A percentile compares a stretch with the other conserved stretches of the same genome.
Evolutionary conservation across 2,888 invertebrate species (phyloP).

Genomic region (Troilus luridus): DNA sequence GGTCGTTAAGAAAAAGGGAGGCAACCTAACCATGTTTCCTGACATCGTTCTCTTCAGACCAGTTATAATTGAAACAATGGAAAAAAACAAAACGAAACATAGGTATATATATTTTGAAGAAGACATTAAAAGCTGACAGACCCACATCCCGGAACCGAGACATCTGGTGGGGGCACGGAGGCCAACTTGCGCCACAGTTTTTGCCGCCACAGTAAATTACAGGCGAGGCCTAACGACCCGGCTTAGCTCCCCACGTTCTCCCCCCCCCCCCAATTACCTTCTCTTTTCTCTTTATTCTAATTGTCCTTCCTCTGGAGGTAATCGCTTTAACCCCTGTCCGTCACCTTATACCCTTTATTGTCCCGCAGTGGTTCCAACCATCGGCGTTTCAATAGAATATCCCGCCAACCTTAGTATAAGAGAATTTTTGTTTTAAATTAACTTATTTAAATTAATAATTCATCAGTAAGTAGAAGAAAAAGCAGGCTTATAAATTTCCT

Average conservation of each 20-base stretch:
- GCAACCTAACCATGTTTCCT: not conserved
- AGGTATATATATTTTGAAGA: conserved; percentile 22
- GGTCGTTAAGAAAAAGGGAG: conserved; percentile 11
- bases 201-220: not conserved
- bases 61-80: conserved; percentile 17
- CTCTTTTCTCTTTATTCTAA: conserved; percentile 4
- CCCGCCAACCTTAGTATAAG: no score
- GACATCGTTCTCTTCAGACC: not conserved
- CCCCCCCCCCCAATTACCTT: not conserved
- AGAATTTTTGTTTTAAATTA: no score
- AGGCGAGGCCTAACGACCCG: not conserved
- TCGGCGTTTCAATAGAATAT: not conserved
- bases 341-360: conserved; percentile 2
- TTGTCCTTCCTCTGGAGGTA: not conserved
- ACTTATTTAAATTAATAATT: no score
- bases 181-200: conserved; percentile 22
- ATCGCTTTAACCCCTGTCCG: conserved; percentile 26
- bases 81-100: not conserved
- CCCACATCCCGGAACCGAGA: conserved; percentile 31
- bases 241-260: not conserved
- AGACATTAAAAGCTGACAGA: conserved; percentile 45
- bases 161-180: not conserved
- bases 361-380: not conserved
- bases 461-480: no score
- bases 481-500: no score